Percentiles rank a stretch among this genome's conserved stretches.
phyloP scores from a whole-genome alignment of 2,888 invertebrate species.

The Mechanitis messenoides region DNA sequence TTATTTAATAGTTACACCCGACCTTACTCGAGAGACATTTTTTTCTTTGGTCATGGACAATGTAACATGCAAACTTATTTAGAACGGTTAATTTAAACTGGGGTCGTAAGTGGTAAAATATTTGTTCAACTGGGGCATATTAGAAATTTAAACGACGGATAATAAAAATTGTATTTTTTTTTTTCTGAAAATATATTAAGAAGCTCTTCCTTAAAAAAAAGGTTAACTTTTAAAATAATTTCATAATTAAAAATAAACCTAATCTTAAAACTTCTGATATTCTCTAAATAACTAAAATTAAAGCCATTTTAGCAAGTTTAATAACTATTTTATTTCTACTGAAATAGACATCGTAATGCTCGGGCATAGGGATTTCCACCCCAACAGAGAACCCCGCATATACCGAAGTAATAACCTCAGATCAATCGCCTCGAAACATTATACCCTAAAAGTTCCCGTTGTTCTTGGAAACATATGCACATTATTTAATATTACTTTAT shows the following conservation, averaged over 20 bases:
- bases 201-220: too few species aligned
- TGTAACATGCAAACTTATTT: constrained; percentile 38
- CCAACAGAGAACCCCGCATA: constrained; percentile 45
- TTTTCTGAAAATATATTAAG: too few species aligned
- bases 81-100: constrained; percentile 39
- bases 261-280: too few species aligned
- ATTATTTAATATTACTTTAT: constrained; percentile 29
- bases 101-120: not conserved
- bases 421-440: constrained; percentile 35
- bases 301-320: constrained; percentile 10
- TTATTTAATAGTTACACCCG: constrained; percentile 31
- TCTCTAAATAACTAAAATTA: too few species aligned
- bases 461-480: constrained; percentile 8
- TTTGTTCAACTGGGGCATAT: not conserved
- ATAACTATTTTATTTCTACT: constrained; percentile 44
- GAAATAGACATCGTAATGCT: constrained; percentile 41
- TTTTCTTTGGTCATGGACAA: constrained; percentile 28
- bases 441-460: constrained; percentile 19
- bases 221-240: too few species aligned
- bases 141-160: not conserved
- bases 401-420: constrained; percentile 47
- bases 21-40: constrained; percentile 32
- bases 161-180: not conserved
- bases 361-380: constrained; percentile 44
- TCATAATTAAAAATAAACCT: too few species aligned